Conservation (phyloP, 2,888 invertebrate species). For the Rotaria macrura region DNA sequence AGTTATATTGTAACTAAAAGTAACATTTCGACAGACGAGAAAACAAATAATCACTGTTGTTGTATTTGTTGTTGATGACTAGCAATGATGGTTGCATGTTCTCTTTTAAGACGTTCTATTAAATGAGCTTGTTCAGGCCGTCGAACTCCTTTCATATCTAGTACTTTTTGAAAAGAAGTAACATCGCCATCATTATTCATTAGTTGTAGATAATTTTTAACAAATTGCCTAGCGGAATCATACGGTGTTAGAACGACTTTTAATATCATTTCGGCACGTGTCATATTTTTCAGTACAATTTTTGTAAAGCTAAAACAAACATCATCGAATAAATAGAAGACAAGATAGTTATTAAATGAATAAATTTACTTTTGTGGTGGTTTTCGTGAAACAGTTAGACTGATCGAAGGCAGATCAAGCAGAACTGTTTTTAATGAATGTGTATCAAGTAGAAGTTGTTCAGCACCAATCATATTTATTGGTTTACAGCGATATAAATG, state of each 20-base stretch:
- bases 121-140: constrained; percentile 2
- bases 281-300: constrained; percentile 28
- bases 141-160: constrained; percentile 30
- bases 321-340: not conserved
- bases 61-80: not conserved
- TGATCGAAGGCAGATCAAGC: constrained; percentile 82
- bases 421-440: constrained; percentile 63
- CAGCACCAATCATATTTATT: constrained; percentile 77
- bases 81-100: not conserved
- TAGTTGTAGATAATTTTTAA: constrained; percentile 31
- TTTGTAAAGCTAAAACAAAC: constrained; percentile 21
- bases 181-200: constrained; percentile 24
- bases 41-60: not conserved
- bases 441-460: constrained; percentile 85
- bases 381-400: constrained; percentile 71
- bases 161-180: constrained; percentile 24
- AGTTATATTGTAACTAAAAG: not conserved
- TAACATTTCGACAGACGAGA: not conserved
- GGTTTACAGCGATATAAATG: constrained; percentile 74
- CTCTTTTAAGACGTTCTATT: not conserved
- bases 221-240: constrained; percentile 27
- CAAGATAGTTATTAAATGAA: not conserved
- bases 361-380: constrained; percentile 57
- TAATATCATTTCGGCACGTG: constrained; percentile 28
- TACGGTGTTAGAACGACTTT: constrained; percentile 29